Percentiles rank a stretch among this genome's conserved stretches.
Evolutionary conservation across 2,113 vertebrate genomes (phyloP).

Genomic region (Herpetotheres cachinnans): DNA sequence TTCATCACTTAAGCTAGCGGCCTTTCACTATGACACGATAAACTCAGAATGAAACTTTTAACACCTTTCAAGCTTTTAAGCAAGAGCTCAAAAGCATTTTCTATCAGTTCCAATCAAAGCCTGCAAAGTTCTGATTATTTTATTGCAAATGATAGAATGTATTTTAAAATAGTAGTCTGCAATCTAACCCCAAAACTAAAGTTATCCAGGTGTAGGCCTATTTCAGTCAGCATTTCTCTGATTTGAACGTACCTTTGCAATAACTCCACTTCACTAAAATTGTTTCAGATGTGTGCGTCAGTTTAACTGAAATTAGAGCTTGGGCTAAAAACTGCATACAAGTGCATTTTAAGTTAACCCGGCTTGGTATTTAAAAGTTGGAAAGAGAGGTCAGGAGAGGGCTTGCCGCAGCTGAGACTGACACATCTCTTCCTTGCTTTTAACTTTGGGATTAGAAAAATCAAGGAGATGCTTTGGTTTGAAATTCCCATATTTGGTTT

Average conservation of each 20-base stretch:
- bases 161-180: not conserved
- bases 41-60: not conserved
- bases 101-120: not conserved
- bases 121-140: not conserved
- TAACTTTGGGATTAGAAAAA: not conserved
- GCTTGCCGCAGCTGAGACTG: not conserved
- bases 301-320: not conserved
- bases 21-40: not conserved
- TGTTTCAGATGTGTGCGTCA: not conserved
- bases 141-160: not conserved
- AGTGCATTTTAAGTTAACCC: not conserved
- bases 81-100: not conserved
- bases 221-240: not conserved
- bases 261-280: not conserved
- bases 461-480: not conserved
- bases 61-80: not conserved
- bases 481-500: not conserved
- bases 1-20: not conserved
- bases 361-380: not conserved
- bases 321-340: not conserved
- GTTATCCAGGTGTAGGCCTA: not conserved
- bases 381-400: not conserved
- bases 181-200: not conserved
- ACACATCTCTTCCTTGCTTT: not conserved
- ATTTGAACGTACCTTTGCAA: not conserved